A percentile compares a stretch with the other conserved stretches of the same genome.
These are phyloP conservation scores for Oreochromis grahami DNA, from an alignment of 2,797 vertebrate genomes.

Conservation along the genomic window DNA sequence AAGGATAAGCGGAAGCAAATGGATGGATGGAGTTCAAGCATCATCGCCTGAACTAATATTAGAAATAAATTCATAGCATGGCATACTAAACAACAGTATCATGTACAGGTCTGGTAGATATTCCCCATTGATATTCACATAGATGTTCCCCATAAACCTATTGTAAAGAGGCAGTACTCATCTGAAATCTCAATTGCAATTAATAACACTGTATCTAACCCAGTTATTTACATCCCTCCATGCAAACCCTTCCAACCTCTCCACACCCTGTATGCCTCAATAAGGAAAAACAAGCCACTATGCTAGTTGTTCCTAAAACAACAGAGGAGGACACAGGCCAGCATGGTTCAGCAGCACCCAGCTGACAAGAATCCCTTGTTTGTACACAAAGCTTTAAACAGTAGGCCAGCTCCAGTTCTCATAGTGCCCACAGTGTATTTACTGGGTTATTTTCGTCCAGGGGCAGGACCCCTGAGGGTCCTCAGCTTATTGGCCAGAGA, in stretches of 20 bases:
- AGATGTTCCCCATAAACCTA: background rate
- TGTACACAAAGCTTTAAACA: constrained; percentile 68
- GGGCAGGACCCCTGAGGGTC: constrained; percentile 51
- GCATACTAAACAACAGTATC: background rate
- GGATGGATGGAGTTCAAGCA: background rate
- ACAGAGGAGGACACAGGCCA: constrained; percentile 44
- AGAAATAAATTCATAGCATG: background rate
- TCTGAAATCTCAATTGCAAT: background rate
- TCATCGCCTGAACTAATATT: background rate
- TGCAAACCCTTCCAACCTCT: background rate
- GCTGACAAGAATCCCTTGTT: constrained; percentile 71
- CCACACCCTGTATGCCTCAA: background rate
- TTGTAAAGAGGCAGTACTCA: background rate
- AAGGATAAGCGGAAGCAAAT: too few species aligned
- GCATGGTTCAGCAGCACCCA: constrained; percentile 46
- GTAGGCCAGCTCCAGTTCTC: constrained; percentile 57
- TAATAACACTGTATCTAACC: background rate
- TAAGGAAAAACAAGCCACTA: constrained; percentile 26
- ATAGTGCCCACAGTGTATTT: constrained; percentile 75
- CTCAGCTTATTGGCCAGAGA: constrained; percentile 55
- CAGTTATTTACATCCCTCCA: background rate
- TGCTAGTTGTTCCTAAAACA: constrained; percentile 45
- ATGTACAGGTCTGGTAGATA: background rate
- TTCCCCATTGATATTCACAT: background rate
- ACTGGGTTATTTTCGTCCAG: constrained; percentile 74